Percentiles rank a stretch among this genome's conserved stretches.
Evolutionary conservation across 2,113 vertebrate species (phyloP).

Genomic region (Gracilinanus agilis): DNA sequence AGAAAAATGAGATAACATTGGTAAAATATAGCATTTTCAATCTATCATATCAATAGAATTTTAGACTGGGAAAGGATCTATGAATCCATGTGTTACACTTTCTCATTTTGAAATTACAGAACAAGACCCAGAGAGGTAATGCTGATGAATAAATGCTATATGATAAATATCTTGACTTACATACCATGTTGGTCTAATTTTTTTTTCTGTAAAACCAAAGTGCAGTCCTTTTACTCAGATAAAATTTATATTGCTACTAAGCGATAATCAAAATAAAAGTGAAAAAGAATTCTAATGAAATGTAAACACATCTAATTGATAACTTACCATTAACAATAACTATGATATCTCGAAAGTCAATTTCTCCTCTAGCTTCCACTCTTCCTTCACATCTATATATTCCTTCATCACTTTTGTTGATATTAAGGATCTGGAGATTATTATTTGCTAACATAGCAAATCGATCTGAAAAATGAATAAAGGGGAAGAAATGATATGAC

Average conservation of each 20-base stretch:
- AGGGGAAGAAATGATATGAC: slow-evolving; percentile 64
- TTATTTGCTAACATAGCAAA: slow-evolving; percentile 94
- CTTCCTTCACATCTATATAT: slow-evolving; percentile 98
- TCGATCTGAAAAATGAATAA: slow-evolving; percentile 87
- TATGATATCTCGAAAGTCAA: slow-evolving; percentile 96
- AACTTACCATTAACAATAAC: slow-evolving; percentile 97
- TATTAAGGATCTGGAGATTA: slow-evolving; percentile 95
- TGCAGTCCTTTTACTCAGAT: background rate
- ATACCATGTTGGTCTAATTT: background rate
- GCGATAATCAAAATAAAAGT: slow-evolving; percentile 25
- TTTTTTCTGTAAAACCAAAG: background rate
- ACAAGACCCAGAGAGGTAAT: background rate
- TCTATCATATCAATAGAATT: background rate
- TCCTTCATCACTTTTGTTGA: slow-evolving; percentile 97
- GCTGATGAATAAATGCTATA: background rate
- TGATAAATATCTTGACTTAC: background rate
- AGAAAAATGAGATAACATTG: background rate
- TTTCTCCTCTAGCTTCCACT: slow-evolving; percentile 97
- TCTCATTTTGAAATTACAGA: background rate
- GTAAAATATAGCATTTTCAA: background rate
- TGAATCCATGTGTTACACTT: background rate
- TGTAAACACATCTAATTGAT: background rate
- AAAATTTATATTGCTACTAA: background rate
- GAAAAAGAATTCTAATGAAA: slow-evolving; percentile 30
- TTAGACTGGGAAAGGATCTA: background rate